phyloP scores from a whole-genome alignment of 2,888 invertebrate genomes.

The Cosmia pyralina region DNA sequence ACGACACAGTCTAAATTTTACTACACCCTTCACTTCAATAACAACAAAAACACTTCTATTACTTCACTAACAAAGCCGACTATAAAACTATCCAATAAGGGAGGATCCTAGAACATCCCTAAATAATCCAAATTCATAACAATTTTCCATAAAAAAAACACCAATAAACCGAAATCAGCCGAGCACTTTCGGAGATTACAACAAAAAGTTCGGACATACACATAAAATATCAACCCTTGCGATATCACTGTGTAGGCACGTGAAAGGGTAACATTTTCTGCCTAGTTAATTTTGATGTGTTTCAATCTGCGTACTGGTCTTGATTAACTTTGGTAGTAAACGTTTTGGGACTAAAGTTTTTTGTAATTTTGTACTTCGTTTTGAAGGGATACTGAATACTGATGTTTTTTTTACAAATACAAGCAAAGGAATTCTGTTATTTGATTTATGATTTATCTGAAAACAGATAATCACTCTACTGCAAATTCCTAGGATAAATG shows the following conservation, averaged over 20 bases:
- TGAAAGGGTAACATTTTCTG: constrained; percentile 59
- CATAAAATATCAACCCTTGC: constrained; percentile 60
- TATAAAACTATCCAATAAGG: constrained; percentile 17
- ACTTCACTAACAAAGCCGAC: not conserved
- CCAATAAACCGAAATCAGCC: constrained; percentile 45
- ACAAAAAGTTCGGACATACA: constrained; percentile 52
- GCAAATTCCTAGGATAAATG: too few species aligned
- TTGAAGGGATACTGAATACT: not conserved
- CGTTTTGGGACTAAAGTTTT: constrained; percentile 23
- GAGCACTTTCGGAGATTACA: constrained; percentile 63
- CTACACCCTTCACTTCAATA: not conserved
- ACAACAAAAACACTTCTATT: not conserved
- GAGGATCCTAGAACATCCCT: constrained; percentile 7
- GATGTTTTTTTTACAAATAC: not conserved
- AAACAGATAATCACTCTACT: not conserved
- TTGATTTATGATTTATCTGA: not conserved
- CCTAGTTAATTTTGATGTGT: constrained; percentile 64
- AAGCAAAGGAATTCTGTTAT: not conserved
- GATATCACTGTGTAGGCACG: not conserved
- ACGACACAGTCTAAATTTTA: not conserved
- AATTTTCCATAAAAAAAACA: constrained; percentile 26
- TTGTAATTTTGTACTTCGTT: not conserved
- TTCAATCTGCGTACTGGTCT: constrained; percentile 20
- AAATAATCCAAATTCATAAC: constrained; percentile 24
- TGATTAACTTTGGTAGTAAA: constrained; percentile 38